Conservation (phyloP, 1,140 invertebrate species). For the Drosophila carrolli region DNA sequence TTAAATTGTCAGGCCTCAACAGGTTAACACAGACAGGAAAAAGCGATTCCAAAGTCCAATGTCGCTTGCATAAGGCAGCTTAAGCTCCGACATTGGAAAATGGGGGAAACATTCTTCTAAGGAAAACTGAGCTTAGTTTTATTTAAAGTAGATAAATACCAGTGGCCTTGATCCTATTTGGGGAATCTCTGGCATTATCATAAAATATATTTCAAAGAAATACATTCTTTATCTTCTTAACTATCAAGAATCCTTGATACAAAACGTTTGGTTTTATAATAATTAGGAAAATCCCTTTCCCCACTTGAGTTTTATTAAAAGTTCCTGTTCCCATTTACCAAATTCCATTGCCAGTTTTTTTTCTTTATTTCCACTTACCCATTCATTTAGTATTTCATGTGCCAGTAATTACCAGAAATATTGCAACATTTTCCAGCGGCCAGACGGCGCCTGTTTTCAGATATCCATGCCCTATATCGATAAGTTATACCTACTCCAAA, state of each 20-base stretch:
- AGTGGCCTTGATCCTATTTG: background rate
- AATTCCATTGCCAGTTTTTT: background rate
- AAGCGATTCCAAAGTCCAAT: conserved; percentile 1
- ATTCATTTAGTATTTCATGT: conserved; percentile 11
- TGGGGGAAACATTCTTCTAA: background rate
- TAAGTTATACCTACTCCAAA: conserved; percentile 1
- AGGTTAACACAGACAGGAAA: conserved; percentile 2
- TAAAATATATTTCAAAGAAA: no score
- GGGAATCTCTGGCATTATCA: no score
- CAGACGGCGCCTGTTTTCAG: conserved; percentile 23
- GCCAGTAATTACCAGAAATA: conserved; percentile 16
- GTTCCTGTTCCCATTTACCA: background rate
- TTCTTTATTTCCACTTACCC: background rate
- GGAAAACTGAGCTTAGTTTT: background rate
- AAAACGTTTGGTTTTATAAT: no score
- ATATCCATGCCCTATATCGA: conserved; percentile 10
- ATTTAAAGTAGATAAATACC: background rate
- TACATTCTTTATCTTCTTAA: no score
- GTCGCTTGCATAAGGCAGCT: conserved; percentile 18
- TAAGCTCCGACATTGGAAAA: conserved; percentile 4
- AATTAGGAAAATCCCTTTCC: background rate
- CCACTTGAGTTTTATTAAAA: background rate
- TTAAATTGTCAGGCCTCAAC: conserved; percentile 43
- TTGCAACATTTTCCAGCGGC: conserved; percentile 28
- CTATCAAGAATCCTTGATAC: no score